These are phyloP conservation scores for Aethina tumida DNA, from an alignment of 1,140 invertebrate genomes.

Conservation along the genomic window DNA sequence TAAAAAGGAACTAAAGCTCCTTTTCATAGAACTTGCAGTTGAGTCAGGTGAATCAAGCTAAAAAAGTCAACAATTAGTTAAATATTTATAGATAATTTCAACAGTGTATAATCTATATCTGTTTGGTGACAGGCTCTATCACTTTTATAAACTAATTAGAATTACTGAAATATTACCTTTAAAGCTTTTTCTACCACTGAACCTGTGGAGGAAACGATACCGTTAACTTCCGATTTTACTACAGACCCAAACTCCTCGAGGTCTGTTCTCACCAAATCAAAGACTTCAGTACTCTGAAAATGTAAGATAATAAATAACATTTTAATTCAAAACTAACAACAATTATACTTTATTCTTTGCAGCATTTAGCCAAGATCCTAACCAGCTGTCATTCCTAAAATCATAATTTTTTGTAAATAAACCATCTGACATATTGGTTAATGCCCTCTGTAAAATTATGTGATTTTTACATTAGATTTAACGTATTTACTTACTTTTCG, in stretches of 20 bases:
- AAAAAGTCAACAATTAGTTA: conserved; percentile 26
- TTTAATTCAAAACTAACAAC: conserved; percentile 1
- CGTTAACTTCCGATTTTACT: conserved; percentile 57
- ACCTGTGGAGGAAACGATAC: conserved; percentile 51
- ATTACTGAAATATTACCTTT: conserved; percentile 41
- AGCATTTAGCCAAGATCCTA: conserved; percentile 33
- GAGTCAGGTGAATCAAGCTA: conserved; percentile 59
- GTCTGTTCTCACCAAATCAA: conserved; percentile 68
- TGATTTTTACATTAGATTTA: background rate
- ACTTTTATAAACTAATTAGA: background rate
- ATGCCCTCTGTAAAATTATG: no score
- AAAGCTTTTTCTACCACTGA: conserved; percentile 56
- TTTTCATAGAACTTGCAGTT: conserved; percentile 56
- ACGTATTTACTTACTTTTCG: conserved; percentile 2
- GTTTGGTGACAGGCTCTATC: background rate
- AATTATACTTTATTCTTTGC: conserved; percentile 33
- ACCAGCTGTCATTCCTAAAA: conserved; percentile 27
- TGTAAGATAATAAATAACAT: conserved; percentile 6
- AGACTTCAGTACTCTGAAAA: conserved; percentile 55
- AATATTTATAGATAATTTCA: conserved; percentile 2
- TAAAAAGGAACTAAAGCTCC: conserved; percentile 55
- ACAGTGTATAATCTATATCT: conserved; percentile 6
- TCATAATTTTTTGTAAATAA: background rate
- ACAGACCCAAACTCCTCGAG: conserved; percentile 60
- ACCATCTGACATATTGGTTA: no score